Conservation (phyloP, 2,888 invertebrate species). For the Cremastinae sp. region DNA sequence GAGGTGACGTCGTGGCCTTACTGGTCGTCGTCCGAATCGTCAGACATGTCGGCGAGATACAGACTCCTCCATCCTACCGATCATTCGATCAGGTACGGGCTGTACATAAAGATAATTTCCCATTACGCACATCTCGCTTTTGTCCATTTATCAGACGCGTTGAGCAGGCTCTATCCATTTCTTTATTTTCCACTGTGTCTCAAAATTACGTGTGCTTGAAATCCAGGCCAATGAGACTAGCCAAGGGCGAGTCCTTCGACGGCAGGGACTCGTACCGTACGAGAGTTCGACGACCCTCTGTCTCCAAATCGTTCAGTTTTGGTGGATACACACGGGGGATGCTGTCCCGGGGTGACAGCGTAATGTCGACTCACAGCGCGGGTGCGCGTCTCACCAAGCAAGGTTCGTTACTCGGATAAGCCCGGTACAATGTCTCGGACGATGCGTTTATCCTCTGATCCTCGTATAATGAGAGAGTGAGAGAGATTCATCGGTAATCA, state of each 20-base stretch:
- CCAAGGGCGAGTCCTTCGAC: constrained; percentile 82
- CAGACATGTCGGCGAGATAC: constrained; percentile 75
- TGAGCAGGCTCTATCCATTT: neutral
- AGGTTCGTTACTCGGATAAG: constrained; percentile 82
- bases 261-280: constrained; percentile 80
- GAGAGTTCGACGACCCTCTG: constrained; percentile 81
- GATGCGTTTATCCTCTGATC: too few species aligned
- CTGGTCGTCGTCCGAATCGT: constrained; percentile 78
- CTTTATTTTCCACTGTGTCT: neutral
- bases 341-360: constrained; percentile 84
- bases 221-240: constrained; percentile 77
- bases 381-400: constrained; percentile 88
- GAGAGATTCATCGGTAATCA: neutral
- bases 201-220: constrained; percentile 20
- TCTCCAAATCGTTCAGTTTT: constrained; percentile 93
- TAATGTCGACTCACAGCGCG: constrained; percentile 84
- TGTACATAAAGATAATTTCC: neutral
- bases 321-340: constrained; percentile 88
- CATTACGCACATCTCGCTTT: neutral
- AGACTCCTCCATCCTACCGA: constrained; percentile 76
- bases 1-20: constrained; percentile 77
- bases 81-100: constrained; percentile 71
- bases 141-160: neutral
- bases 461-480: too few species aligned
- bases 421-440: too few species aligned